phyloP scores from a whole-genome alignment of 2,888 invertebrate species.

The Carpatolechia fugitivella region DNA sequence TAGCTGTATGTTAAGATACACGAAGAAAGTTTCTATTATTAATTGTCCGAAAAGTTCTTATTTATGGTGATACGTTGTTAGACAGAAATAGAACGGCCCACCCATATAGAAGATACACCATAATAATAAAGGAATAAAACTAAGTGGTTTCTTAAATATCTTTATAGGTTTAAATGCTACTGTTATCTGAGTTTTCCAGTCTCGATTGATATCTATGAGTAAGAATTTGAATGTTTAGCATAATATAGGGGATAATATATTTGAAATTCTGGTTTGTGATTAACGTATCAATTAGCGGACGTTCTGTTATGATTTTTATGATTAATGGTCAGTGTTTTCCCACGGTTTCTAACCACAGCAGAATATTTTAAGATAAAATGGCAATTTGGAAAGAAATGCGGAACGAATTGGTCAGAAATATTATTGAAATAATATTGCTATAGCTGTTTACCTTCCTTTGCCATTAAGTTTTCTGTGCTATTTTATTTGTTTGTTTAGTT shows the following conservation, averaged over 20 bases:
- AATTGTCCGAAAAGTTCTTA: conserved; percentile 73
- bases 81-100: conserved; percentile 67
- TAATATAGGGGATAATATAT: not conserved
- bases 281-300: not conserved
- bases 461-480: too few species aligned
- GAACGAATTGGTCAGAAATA: too few species aligned
- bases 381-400: too few species aligned
- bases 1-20: conserved; percentile 50
- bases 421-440: too few species aligned
- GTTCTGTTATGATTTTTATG: not conserved
- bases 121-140: conserved; percentile 45
- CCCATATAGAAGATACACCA: conserved; percentile 55
- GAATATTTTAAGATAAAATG: not conserved
- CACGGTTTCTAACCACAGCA: not conserved
- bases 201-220: not conserved
- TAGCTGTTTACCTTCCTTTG: too few species aligned
- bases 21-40: conserved; percentile 62
- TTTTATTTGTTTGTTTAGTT: too few species aligned
- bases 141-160: conserved; percentile 50
- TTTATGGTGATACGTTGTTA: conserved; percentile 52
- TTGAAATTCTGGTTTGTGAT: not conserved
- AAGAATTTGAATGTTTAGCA: not conserved
- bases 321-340: not conserved
- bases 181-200: conserved; percentile 35
- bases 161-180: conserved; percentile 50